phyloP scores from a whole-genome alignment of 2,888 invertebrate genomes.

The Cylloceria caligata region DNA sequence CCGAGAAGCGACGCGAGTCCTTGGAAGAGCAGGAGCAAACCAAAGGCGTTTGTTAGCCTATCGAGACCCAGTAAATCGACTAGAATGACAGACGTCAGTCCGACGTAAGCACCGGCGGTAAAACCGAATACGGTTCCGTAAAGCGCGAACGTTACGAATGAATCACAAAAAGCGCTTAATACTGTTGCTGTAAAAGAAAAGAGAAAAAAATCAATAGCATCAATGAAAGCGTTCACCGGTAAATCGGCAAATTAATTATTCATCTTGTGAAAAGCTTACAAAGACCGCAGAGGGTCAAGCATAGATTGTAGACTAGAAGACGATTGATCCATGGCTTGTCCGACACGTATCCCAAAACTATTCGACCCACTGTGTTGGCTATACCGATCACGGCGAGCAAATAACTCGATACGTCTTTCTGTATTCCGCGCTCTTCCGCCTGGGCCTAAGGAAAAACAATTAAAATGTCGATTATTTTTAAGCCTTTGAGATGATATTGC shows the following conservation, averaged over 20 bases:
- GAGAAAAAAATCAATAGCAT: constrained; percentile 26
- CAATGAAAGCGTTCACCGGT: background rate
- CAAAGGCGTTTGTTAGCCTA: constrained; percentile 97
- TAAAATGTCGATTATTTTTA: background rate
- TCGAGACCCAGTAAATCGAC: constrained; percentile 97
- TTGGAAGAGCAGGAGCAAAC: constrained; percentile 95
- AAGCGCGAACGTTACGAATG: constrained; percentile 90
- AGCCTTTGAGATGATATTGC: no score
- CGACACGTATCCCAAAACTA: constrained; percentile 93
- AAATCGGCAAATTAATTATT: constrained; percentile 38
- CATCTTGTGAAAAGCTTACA: constrained; percentile 86
- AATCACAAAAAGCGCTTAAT: constrained; percentile 90
- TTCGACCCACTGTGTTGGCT: constrained; percentile 95
- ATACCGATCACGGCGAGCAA: constrained; percentile 93
- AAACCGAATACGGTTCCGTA: constrained; percentile 95
- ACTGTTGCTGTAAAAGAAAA: constrained; percentile 89
- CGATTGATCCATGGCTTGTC: constrained; percentile 97
- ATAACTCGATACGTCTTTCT: constrained; percentile 88
- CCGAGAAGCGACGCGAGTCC: constrained; percentile 97
- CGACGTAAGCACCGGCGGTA: constrained; percentile 97
- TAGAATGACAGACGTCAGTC: constrained; percentile 97
- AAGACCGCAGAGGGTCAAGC: constrained; percentile 94
- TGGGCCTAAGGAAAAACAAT: constrained; percentile 85
- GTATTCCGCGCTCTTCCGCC: constrained; percentile 86
- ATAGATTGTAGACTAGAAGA: constrained; percentile 94